These are phyloP conservation scores for Falco cherrug DNA, from an alignment of 2,797 vertebrate genomes.

Conservation along the genomic window DNA sequence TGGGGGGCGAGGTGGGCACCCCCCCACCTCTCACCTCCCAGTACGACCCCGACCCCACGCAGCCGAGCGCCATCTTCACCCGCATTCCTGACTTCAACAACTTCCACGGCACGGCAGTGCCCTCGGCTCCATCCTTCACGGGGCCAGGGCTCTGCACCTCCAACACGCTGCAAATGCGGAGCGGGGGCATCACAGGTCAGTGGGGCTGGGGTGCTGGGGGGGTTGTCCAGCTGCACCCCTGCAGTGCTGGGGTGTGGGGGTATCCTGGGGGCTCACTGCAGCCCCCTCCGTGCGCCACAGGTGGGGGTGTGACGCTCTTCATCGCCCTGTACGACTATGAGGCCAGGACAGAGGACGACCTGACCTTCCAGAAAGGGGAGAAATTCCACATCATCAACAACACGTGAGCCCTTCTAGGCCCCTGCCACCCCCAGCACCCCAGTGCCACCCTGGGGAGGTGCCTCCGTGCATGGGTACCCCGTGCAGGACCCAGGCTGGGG, in stretches of 20 bases:
- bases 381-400: constrained; percentile 98
- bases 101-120: constrained; percentile 69
- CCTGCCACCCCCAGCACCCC: not conserved
- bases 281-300: constrained; percentile 60
- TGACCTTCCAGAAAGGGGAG: constrained; percentile 93
- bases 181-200: constrained; percentile 66
- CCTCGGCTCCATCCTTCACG: not conserved
- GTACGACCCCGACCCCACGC: constrained; percentile 73
- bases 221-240: not conserved
- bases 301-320: constrained; percentile 90
- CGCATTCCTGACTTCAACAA: constrained; percentile 82
- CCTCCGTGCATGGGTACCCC: not conserved
- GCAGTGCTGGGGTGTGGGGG: not conserved
- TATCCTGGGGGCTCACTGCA: fast-evolving
- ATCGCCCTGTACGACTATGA: constrained; percentile 94
- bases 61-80: constrained; percentile 47
- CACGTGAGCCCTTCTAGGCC: constrained; percentile 78
- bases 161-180: constrained; percentile 44
- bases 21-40: not conserved
- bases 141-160: not conserved
- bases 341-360: constrained; percentile 92
- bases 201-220: fast-evolving
- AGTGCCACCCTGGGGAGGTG: fast-evolving
- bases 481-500: not conserved
- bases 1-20: not conserved